Percentiles rank a stretch among this genome's conserved stretches.
phyloP scores from a whole-genome alignment of 2,113 vertebrate genomes.

The Anhinga rufa region DNA sequence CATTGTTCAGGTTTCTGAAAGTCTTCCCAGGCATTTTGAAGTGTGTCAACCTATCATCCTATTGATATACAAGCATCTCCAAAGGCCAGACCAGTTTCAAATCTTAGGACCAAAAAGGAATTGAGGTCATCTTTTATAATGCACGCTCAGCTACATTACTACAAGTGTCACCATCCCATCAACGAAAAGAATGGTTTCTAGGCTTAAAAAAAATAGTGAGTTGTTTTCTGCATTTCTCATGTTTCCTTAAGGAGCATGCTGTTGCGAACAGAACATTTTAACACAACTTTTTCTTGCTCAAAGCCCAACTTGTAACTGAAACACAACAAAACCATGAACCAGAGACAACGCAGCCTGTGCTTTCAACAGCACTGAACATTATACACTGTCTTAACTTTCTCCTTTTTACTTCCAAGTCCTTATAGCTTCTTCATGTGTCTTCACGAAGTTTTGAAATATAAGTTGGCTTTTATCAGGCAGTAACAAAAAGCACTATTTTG shows the following conservation, averaged over 20 bases:
- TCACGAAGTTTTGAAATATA: background rate
- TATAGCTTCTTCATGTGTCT: background rate
- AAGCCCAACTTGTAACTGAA: background rate
- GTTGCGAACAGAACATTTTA: background rate
- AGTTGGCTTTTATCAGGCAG: background rate
- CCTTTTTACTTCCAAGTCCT: background rate
- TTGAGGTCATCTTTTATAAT: background rate
- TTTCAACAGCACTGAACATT: background rate
- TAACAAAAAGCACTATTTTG: background rate
- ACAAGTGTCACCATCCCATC: background rate
- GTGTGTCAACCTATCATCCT: background rate
- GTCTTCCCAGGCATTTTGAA: background rate
- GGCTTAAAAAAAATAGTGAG: background rate
- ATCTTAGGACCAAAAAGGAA: background rate
- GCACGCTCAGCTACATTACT: background rate
- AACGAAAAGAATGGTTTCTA: background rate
- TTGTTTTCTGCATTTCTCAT: background rate
- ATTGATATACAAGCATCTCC: background rate
- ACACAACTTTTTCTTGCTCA: background rate
- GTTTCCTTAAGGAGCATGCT: background rate
- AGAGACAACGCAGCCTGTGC: background rate
- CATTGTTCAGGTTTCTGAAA: background rate
- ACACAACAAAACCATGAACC: background rate
- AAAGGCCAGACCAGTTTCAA: background rate
- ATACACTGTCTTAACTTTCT: background rate